Evolutionary conservation across 2,113 vertebrate genomes (phyloP).

Genomic region (Pluvialis apricaria): DNA sequence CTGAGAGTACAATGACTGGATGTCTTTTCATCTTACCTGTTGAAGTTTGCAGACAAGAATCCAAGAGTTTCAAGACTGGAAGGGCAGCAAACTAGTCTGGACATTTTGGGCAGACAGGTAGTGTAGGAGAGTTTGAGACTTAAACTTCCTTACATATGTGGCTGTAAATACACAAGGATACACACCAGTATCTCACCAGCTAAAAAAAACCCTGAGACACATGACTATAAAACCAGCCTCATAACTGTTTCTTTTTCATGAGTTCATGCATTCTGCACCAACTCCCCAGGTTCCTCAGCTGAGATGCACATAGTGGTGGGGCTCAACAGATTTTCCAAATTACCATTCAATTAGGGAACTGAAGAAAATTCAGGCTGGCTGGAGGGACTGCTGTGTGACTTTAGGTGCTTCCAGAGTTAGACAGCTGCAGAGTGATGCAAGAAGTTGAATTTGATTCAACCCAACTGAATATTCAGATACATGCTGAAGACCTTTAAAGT

Average conservation of each 20-base stretch:
- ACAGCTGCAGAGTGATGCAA: background rate
- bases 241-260: background rate
- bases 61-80: background rate
- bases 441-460: background rate
- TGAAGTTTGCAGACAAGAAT: background rate
- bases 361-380: background rate
- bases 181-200: background rate
- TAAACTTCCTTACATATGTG: background rate
- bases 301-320: background rate
- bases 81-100: background rate
- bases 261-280: background rate
- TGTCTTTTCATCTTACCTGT: background rate
- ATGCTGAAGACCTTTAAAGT: background rate
- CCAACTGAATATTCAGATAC: background rate
- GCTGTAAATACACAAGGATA: background rate
- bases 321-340: background rate
- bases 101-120: background rate
- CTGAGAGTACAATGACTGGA: background rate
- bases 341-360: background rate
- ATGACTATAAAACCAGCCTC: background rate
- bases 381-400: background rate
- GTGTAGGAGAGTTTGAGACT: background rate
- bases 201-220: background rate
- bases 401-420: background rate
- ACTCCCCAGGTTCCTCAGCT: background rate